A percentile compares a stretch with the other conserved stretches of the same genome.
Evolutionary conservation across 2,113 vertebrate species (phyloP).

Genomic region (Gadus chalcogrammus): DNA sequence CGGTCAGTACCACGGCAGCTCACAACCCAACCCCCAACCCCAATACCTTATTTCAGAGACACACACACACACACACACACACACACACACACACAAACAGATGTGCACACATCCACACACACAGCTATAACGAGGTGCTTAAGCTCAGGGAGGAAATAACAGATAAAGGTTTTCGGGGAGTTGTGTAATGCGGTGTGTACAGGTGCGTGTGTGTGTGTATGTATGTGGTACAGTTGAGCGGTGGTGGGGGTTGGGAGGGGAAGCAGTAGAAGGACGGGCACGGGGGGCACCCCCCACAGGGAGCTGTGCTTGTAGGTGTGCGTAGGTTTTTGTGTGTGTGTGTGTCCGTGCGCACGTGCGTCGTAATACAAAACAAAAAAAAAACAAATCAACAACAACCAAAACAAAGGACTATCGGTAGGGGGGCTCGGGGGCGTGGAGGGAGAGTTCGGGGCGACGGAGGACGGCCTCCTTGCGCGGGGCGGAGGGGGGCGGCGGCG

Average conservation of each 20-base stretch:
- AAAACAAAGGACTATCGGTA: constrained; percentile 70
- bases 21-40: too few species aligned
- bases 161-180: neutral
- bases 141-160: neutral
- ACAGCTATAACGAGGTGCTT: constrained; percentile 30
- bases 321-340: neutral
- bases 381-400: too few species aligned
- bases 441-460: constrained; percentile 80
- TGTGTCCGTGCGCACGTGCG: too few species aligned
- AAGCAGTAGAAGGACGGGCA: constrained; percentile 26
- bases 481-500: constrained; percentile 66
- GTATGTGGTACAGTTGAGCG: constrained; percentile 54
- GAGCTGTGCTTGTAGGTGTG: constrained; percentile 45
- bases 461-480: constrained; percentile 78
- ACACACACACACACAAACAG: constrained; percentile 11
- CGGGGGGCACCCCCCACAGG: neutral
- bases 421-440: constrained; percentile 79
- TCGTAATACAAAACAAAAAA: too few species aligned
- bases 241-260: constrained; percentile 18
- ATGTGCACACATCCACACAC: constrained; percentile 35
- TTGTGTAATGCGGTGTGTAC: neutral
- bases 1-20: too few species aligned
- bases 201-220: too few species aligned
- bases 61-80: constrained; percentile 31
- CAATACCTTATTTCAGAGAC: constrained; percentile 33